Evolutionary conservation across 2,888 invertebrate species (phyloP), one percentile per base, ranked within the genome.

Genomic region (Trissonchulus sp.): DNA sequence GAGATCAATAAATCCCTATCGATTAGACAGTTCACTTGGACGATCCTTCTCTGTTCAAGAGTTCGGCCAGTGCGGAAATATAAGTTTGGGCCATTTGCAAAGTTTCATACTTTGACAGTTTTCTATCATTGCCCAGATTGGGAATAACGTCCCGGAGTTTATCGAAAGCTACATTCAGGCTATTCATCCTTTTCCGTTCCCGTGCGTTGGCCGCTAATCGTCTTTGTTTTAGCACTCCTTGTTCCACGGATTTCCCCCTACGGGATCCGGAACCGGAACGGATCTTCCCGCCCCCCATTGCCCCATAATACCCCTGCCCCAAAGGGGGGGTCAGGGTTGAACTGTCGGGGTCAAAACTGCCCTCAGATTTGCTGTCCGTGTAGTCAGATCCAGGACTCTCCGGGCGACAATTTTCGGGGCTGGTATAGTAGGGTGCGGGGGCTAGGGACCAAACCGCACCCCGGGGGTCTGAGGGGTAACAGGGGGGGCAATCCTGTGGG

Each of bases 21-120:
- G n/a, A n/a, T n/a, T n/a, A n/a, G n/a, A n/a, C n/a, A n/a, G n/a
- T n/a, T n/a, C n/a, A n/a, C n/a, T n/a, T n/a, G n/a, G 48, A 48
- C 48, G 48, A 48, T 48, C 23, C 48, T 8, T 65, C 68, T 33
- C 60, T 71, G 3, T 75, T 35, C 68, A 75, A 37, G 33, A 75
- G 48, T 33, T 62, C 18, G 2, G 30, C 31, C 34, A 75, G 68
- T 62, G n/a, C 73, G 48, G 78, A 78, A 73, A 83, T 83, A 75
- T 84, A 82, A 34, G 80, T 79, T 73, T 84, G 83, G 1, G 84
- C 84, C 82, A 82, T 81, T 75, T 81, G 81, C 2, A 84, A 79
- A 0, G 84, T 84, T 65, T 84, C 84, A 77, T 79, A 83, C 75
- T 84, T 84, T 60, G 82, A 82, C 62, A 84, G 79, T 36, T 81